phyloP scores from a whole-genome alignment of 2,797 vertebrate genomes.

The Spea hammondii region DNA sequence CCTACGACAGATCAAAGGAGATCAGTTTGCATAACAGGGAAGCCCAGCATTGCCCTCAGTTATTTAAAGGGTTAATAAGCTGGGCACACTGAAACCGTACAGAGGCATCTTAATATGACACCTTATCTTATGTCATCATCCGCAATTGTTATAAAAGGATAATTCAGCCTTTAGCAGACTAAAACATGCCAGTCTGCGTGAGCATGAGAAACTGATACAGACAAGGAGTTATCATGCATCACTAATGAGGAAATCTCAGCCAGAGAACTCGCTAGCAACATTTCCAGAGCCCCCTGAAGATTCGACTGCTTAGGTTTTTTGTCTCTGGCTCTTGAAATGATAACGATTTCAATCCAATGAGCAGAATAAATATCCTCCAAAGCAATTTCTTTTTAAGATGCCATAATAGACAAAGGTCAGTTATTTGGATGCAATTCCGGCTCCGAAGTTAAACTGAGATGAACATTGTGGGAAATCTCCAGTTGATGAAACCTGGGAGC shows the following conservation, averaged over 20 bases:
- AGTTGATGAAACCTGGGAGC: slow-evolving; percentile 85
- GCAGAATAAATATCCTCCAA: slow-evolving; percentile 50
- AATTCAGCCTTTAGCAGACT: slow-evolving; percentile 56
- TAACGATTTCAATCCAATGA: slow-evolving; percentile 48
- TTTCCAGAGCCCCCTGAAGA: slow-evolving; percentile 61
- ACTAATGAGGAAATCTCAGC: slow-evolving; percentile 68
- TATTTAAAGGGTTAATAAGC: slow-evolving; percentile 31
- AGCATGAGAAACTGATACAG: slow-evolving; percentile 70
- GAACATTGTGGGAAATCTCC: slow-evolving; percentile 86
- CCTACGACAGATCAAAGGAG: neutral
- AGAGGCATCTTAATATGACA: slow-evolving; percentile 42
- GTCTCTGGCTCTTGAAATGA: slow-evolving; percentile 41
- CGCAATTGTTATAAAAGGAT: slow-evolving; percentile 59
- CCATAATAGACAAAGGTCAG: slow-evolving; percentile 67
- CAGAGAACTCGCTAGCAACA: slow-evolving; percentile 51
- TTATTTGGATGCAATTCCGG: slow-evolving; percentile 63
- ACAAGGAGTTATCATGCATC: slow-evolving; percentile 66
- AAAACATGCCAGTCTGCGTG: slow-evolving; percentile 55
- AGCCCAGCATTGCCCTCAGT: neutral
- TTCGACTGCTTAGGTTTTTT: slow-evolving; percentile 53
- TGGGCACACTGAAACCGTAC: slow-evolving; percentile 15
- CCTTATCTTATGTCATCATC: slow-evolving; percentile 58
- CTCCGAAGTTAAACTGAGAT: slow-evolving; percentile 84
- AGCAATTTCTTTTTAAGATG: slow-evolving; percentile 73
- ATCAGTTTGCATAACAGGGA: neutral